These are phyloP conservation scores for Abrostola triplasia DNA, from an alignment of 2,888 invertebrate species.

Conservation along the genomic window DNA sequence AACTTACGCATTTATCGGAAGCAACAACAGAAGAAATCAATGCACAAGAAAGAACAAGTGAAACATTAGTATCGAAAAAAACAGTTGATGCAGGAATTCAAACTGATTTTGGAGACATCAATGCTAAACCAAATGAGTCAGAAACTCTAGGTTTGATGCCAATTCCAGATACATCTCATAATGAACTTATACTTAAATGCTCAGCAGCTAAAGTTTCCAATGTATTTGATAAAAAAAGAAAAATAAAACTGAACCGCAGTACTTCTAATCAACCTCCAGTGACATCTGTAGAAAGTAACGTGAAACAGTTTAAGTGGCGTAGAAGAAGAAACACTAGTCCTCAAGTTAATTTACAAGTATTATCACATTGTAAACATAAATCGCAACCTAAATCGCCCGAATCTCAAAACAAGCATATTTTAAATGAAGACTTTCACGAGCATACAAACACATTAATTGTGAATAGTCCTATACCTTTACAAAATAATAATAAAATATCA, in stretches of 20 bases:
- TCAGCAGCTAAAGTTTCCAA: slow-evolving; percentile 4
- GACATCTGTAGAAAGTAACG: slow-evolving; percentile 31
- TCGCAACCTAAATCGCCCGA: slow-evolving; percentile 9
- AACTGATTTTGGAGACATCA: slow-evolving; percentile 52
- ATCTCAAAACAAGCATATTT: slow-evolving; percentile 3
- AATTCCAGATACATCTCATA: slow-evolving; percentile 6
- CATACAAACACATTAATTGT: slow-evolving; percentile 3
- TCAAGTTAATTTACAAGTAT: slow-evolving; percentile 7
- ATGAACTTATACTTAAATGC: background rate
- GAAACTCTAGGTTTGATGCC: slow-evolving; percentile 2
- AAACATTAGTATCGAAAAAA: slow-evolving; percentile 19
- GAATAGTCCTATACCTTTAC: background rate
- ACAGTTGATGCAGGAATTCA: slow-evolving; percentile 63
- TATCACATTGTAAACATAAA: slow-evolving; percentile 25
- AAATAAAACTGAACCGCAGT: slow-evolving; percentile 59
- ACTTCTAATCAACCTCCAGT: slow-evolving; percentile 26
- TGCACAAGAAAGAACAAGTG: slow-evolving; percentile 7
- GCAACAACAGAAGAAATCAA: slow-evolving; percentile 2
- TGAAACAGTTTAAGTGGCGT: slow-evolving; percentile 67
- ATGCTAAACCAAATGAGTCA: slow-evolving; percentile 6
- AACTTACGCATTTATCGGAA: background rate
- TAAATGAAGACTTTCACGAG: slow-evolving; percentile 6
- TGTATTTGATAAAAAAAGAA: slow-evolving; percentile 39
- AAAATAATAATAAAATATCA: slow-evolving; percentile 11
- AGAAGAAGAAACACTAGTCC: slow-evolving; percentile 47